Evolutionary conservation across 2,113 vertebrate species (phyloP), one percentile per base, ranked within the genome.

Genomic region (Dendropsophus ebraccatus): DNA sequence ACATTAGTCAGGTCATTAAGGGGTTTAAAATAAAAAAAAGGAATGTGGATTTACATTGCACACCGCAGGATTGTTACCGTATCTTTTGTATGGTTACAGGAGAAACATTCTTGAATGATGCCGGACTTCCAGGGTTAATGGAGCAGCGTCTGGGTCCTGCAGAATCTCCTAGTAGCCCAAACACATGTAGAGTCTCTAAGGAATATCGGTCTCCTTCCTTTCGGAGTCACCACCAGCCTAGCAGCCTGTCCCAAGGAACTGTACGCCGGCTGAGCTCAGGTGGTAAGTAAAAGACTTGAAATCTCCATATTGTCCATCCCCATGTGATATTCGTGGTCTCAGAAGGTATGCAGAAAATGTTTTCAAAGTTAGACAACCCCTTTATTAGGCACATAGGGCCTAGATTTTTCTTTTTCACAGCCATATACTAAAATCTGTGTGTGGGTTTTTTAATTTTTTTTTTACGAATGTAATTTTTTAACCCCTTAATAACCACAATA

Each of bases 101-200:
- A 89, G 96, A 97, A 88, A 94, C 95, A 74, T 96, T 97, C 90
- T 86, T 93, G 56, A 75, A 94, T 88, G 95, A 94, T 89, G 96
- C 94, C 58, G 93, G 92, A 16, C 92, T 93, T 28, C 89, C 90
- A 4, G 92, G 92, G 41, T 84, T 91, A 76, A 76, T 94, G 77
- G 96, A 96, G 89, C 94, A 95, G 92, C 92, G 91, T 70, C 89
- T 95, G 88, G 93, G 94, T 87, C 93, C 93, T 84, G 94, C 96
- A 90, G 96, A 95, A 73, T 91, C 96, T 17, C 94, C 95, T 88
- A 93, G 91, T 32, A 87, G 93, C 12, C 91, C 93, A 89, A 94
- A 90, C 89, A 92, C 93, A 88, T 91, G 92, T 89, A 90, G 92
- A 91, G 90, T 90, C 79, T 91, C 92, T 89, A 92, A 91, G 88